Percentiles rank a stretch among this genome's conserved stretches.
Evolutionary conservation across 2,113 vertebrate species (phyloP).

Genomic region (Actenoides lindsayi): DNA sequence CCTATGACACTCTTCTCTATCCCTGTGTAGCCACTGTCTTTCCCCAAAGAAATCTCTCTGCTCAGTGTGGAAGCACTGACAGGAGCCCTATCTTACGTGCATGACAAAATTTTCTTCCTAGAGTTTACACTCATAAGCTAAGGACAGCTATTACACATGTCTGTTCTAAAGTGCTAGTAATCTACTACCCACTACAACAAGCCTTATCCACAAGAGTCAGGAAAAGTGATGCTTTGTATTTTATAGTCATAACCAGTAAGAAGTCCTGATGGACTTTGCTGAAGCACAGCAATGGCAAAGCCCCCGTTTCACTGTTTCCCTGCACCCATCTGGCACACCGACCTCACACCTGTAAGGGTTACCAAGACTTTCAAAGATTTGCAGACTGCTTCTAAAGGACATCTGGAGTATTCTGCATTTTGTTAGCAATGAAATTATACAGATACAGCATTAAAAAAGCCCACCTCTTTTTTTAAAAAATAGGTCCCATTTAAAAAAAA

Average conservation of each 20-base stretch:
- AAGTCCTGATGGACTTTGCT: background rate
- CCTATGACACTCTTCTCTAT: background rate
- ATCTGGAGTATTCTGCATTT: background rate
- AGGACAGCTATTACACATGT: background rate
- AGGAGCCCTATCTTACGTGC: background rate
- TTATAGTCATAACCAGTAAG: background rate
- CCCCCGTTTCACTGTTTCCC: background rate
- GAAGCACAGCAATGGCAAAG: background rate
- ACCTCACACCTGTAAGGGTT: background rate
- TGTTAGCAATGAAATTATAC: background rate
- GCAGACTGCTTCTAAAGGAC: background rate
- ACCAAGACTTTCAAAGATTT: background rate
- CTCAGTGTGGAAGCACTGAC: background rate
- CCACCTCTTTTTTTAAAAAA: background rate
- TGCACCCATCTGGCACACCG: background rate
- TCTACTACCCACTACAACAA: background rate
- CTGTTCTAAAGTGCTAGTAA: background rate
- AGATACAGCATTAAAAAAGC: background rate
- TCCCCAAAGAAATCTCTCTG: background rate
- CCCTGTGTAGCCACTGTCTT: fast-evolving
- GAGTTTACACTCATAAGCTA: background rate
- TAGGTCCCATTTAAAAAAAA: background rate
- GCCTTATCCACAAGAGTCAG: background rate
- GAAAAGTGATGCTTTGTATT: background rate
- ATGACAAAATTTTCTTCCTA: background rate